Percentiles rank a stretch among this genome's conserved stretches.
Conservation (phyloP, 2,888 invertebrate genomes). For the Alcis repandata region DNA sequence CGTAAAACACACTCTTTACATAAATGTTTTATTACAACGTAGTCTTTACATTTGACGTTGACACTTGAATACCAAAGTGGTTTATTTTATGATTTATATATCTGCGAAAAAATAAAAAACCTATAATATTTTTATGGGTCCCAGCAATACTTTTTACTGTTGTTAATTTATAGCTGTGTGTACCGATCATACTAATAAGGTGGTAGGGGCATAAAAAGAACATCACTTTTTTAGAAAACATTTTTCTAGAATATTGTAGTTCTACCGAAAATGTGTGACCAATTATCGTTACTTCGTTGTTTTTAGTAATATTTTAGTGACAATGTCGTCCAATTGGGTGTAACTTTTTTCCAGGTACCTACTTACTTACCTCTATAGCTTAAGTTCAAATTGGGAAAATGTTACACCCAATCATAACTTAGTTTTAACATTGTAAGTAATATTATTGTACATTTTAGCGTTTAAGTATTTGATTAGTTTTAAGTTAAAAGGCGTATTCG, state of each 20-base stretch:
- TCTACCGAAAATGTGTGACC: background rate
- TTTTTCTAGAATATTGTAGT: too few relatives aligned
- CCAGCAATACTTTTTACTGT: constrained; percentile 20
- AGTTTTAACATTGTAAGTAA: background rate
- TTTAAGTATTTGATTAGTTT: background rate
- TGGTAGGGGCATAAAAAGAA: background rate
- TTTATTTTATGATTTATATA: constrained; percentile 36
- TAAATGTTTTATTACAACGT: constrained; percentile 60
- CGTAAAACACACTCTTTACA: constrained; percentile 43
- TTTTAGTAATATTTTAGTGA: constrained; percentile 4
- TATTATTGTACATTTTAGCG: background rate
- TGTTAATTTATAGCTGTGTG: constrained; percentile 23
- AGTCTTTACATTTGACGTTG: constrained; percentile 57
- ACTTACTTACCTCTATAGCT: too few relatives aligned
- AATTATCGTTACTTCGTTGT: constrained; percentile 35
- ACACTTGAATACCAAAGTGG: constrained; percentile 54
- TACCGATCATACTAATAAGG: constrained; percentile 21
- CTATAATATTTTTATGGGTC: constrained; percentile 26
- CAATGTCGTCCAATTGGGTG: background rate
- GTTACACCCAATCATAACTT: too few relatives aligned
- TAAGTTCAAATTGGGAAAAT: too few relatives aligned
- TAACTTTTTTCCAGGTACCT: background rate
- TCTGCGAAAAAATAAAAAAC: constrained; percentile 28
- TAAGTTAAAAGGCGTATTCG: constrained; percentile 35
- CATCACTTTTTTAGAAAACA: background rate